Evolutionary conservation across 2,113 vertebrate species (phyloP).

Genomic region (Nipponia nippon): DNA sequence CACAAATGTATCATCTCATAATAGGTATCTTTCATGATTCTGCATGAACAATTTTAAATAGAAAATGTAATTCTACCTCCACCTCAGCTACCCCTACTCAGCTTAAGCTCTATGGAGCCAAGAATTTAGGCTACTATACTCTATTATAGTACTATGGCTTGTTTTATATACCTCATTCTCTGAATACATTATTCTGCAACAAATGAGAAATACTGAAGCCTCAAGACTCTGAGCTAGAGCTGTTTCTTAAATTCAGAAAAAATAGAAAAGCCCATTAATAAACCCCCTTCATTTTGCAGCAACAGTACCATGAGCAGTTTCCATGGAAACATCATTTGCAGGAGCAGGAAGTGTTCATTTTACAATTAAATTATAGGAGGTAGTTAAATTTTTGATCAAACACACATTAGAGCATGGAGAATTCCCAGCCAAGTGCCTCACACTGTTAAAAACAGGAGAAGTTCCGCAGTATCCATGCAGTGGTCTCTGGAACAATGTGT

Average conservation of each 20-base stretch:
- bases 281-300: neutral
- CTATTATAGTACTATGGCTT: neutral
- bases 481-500: neutral
- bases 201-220: neutral
- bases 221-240: neutral
- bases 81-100: neutral
- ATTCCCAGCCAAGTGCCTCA: constrained; percentile 21
- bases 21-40: neutral
- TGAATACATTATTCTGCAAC: neutral
- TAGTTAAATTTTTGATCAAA: constrained; percentile 64
- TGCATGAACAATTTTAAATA: neutral
- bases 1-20: neutral
- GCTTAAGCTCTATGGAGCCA: neutral
- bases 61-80: neutral
- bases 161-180: neutral
- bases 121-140: neutral
- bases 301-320: constrained; percentile 27
- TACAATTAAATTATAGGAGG: constrained; percentile 48
- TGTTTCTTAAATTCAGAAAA: neutral
- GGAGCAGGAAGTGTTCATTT: constrained; percentile 30
- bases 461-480: neutral
- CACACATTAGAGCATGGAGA: constrained; percentile 21
- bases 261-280: neutral
- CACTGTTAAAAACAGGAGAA: constrained; percentile 14
- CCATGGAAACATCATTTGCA: constrained; percentile 59